These are phyloP conservation scores for Ophion ventricosus DNA, from an alignment of 2,888 invertebrate species.

Conservation along the genomic window DNA sequence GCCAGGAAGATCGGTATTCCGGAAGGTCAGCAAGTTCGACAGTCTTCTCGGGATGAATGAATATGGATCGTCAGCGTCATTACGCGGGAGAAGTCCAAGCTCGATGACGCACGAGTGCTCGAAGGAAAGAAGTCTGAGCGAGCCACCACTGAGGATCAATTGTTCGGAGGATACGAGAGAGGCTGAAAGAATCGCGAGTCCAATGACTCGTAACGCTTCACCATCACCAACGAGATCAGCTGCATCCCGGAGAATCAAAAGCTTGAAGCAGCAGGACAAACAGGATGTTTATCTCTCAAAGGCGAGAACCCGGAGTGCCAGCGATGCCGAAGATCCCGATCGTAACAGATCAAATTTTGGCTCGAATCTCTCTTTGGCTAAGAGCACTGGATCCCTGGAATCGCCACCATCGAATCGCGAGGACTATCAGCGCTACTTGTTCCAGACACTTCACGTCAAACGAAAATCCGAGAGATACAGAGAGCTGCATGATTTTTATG, in stretches of 20 bases:
- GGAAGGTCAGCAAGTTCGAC: conserved; percentile 80
- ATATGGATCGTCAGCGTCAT: conserved; percentile 77
- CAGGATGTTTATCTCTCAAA: conserved; percentile 80
- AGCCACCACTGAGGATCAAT: conserved; percentile 85
- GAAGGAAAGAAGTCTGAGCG: conserved; percentile 87
- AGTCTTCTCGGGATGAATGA: conserved; percentile 79
- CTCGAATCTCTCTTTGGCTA: conserved; percentile 78
- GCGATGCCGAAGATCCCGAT: conserved; percentile 85
- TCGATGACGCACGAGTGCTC: conserved; percentile 80
- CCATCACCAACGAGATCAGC: conserved; percentile 87
- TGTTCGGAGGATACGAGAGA: conserved; percentile 59
- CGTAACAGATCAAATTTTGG: conserved; percentile 67
- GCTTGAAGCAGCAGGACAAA: conserved; percentile 78
- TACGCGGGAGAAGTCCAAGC: conserved; percentile 79
- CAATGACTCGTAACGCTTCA: conserved; percentile 83
- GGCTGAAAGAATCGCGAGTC: conserved; percentile 66
- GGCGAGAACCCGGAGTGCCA: conserved; percentile 87
- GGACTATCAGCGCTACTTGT: conserved; percentile 88
- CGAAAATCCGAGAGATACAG: conserved; percentile 91
- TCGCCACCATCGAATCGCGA: conserved; percentile 84
- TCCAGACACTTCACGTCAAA: conserved; percentile 87
- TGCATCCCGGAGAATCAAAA: conserved; percentile 87
- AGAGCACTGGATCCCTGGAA: conserved; percentile 84
- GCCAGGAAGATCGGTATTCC: conserved; percentile 84
- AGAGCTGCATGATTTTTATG: conserved; percentile 93